These are phyloP conservation scores for Lycocerus yunnanus DNA, from an alignment of 2,888 invertebrate species.

Conservation along the genomic window DNA sequence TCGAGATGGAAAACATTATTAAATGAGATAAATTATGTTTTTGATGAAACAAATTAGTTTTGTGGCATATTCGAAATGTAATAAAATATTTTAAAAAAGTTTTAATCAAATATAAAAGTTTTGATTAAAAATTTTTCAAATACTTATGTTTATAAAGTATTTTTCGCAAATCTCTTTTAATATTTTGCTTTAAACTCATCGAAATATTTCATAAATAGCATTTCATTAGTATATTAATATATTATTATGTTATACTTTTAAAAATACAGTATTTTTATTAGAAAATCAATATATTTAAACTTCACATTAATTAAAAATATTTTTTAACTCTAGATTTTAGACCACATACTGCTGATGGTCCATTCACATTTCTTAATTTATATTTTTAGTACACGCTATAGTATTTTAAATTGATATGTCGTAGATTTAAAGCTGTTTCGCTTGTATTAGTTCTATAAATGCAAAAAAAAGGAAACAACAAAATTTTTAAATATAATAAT, in stretches of 20 bases:
- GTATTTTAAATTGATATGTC: no score
- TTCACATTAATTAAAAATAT: no score
- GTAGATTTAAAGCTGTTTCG: no score
- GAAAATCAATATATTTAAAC: no score
- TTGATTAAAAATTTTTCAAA: background rate
- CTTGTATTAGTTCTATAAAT: no score
- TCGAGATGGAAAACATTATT: background rate
- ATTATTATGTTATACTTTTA: background rate
- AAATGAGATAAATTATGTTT: background rate
- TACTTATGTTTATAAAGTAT: background rate
- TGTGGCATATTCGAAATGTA: background rate
- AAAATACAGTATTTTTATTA: no score
- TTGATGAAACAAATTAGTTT: background rate
- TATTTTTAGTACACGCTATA: no score
- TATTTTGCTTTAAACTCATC: background rate
- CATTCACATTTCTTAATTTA: no score
- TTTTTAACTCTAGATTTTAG: no score
- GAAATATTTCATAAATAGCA: background rate
- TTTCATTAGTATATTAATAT: background rate
- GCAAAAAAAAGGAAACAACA: no score
- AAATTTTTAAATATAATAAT: no score
- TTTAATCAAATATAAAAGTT: background rate
- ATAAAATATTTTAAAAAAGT: background rate
- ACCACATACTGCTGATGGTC: no score
- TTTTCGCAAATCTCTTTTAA: background rate